These are phyloP conservation scores for Ectropis grisescens DNA, from an alignment of 1,140 invertebrate species.

Conservation along the genomic window DNA sequence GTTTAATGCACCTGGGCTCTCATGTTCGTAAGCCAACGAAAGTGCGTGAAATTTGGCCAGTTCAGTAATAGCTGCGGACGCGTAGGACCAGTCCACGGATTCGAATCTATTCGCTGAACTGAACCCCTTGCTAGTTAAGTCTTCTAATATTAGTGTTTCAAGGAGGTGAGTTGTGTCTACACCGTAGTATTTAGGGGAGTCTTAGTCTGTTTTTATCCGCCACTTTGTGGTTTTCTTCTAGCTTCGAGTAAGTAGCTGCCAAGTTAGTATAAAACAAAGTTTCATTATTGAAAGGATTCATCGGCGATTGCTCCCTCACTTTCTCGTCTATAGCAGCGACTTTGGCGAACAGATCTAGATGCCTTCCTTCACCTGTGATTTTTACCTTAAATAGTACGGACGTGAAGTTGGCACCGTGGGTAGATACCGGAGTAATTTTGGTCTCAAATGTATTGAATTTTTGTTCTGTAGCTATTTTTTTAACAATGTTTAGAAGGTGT, in stretches of 20 bases:
- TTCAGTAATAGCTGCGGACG: too few species aligned
- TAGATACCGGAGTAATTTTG: background rate
- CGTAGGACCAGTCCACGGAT: too few species aligned
- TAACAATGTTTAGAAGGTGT: too few species aligned
- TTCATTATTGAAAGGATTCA: slow-evolving; percentile 27
- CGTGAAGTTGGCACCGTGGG: slow-evolving; percentile 27
- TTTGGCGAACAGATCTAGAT: slow-evolving; percentile 45
- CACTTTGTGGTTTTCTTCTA: slow-evolving; percentile 28
- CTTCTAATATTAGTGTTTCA: too few species aligned
- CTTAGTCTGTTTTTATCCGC: slow-evolving; percentile 20
- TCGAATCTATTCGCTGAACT: too few species aligned
- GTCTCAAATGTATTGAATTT: too few species aligned
- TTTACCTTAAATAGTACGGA: slow-evolving; percentile 15
- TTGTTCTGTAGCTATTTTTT: too few species aligned
- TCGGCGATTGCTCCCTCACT: slow-evolving; percentile 13
- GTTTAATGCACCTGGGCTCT: too few species aligned
- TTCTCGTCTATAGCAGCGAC: slow-evolving; percentile 21
- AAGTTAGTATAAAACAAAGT: slow-evolving; percentile 29
- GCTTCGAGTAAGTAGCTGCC: slow-evolving; percentile 18
- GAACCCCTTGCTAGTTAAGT: too few species aligned
- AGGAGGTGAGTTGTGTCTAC: slow-evolving; percentile 4
- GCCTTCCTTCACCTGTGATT: too few species aligned
- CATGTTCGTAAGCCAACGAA: background rate
- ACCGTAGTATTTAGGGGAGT: slow-evolving; percentile 35
- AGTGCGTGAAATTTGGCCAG: too few species aligned